Conservation (phyloP, 2,888 invertebrate species). For the Pollenia angustigena region DNA sequence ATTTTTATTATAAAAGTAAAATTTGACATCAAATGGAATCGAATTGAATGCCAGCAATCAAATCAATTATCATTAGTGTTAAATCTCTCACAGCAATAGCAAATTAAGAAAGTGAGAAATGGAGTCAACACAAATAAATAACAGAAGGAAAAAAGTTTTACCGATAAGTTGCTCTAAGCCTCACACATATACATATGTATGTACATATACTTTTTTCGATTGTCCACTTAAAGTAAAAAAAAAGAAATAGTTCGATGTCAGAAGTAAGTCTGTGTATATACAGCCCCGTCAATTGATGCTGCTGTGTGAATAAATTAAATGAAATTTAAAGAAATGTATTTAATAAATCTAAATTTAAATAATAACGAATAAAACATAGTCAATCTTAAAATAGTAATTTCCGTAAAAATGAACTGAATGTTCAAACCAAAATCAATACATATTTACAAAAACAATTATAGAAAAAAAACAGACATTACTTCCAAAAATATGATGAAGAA, state of each 20-base stretch:
- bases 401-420: conserved; percentile 20
- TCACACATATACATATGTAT: too few species aligned
- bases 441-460: conserved; percentile 63
- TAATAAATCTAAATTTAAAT: not conserved
- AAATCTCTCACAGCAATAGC: not conserved
- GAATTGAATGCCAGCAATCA: not conserved
- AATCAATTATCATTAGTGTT: conserved; percentile 55
- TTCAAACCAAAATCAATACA: conserved; percentile 50
- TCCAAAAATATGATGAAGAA: conserved; percentile 34
- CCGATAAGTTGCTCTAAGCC: too few species aligned
- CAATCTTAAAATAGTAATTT: conserved; percentile 30
- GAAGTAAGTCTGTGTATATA: too few species aligned
- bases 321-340: not conserved
- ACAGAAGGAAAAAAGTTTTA: not conserved
- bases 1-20: conserved; percentile 2
- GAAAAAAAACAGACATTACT: conserved; percentile 1
- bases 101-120: not conserved
- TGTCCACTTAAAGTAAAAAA: conserved; percentile 15
- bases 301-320: too few species aligned
- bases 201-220: too few species aligned
- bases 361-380: not conserved
- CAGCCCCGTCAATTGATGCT: too few species aligned
- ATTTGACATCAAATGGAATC: not conserved
- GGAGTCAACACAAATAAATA: not conserved
- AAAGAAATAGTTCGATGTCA: too few species aligned